These are phyloP conservation scores for Thera obeliscata DNA, from an alignment of 2,888 invertebrate genomes.

Conservation along the genomic window DNA sequence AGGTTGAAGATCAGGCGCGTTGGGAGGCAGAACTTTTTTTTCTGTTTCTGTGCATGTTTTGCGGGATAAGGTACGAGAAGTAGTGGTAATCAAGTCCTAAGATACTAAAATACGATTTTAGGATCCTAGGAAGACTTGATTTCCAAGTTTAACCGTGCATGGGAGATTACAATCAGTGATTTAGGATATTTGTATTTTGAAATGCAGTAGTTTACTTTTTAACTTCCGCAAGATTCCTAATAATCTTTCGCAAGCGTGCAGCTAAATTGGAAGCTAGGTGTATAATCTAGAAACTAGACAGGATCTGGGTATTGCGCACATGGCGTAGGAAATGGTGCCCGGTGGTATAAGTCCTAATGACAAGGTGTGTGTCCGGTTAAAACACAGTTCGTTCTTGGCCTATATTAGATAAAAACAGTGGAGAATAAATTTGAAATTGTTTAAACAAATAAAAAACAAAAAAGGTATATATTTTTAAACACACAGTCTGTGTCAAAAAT, in stretches of 20 bases:
- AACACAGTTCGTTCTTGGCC: not conserved
- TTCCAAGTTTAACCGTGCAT: no score
- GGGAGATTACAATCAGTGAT: no score
- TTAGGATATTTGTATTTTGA: no score
- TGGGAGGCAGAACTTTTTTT: constrained; percentile 5
- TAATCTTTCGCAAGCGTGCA: no score
- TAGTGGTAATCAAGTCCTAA: no score
- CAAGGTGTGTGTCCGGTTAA: constrained; percentile 5
- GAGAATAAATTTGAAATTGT: not conserved
- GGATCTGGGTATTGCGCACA: constrained; percentile 11
- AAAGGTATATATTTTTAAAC: no score
- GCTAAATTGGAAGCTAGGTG: constrained; percentile 2
- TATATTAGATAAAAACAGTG: not conserved
- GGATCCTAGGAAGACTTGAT: no score
- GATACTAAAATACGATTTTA: no score
- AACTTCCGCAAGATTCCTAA: no score
- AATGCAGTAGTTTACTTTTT: no score
- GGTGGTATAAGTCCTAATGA: constrained; percentile 5
- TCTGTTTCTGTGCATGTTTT: not conserved
- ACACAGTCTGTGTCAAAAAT: no score
- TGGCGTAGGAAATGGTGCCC: constrained; percentile 9
- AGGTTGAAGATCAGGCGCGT: not conserved
- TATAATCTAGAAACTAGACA: constrained; percentile 10
- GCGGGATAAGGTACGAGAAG: no score
- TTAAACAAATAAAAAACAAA: not conserved